phyloP scores from a whole-genome alignment of 2,113 vertebrate species.

The Zosterops pallidus region DNA sequence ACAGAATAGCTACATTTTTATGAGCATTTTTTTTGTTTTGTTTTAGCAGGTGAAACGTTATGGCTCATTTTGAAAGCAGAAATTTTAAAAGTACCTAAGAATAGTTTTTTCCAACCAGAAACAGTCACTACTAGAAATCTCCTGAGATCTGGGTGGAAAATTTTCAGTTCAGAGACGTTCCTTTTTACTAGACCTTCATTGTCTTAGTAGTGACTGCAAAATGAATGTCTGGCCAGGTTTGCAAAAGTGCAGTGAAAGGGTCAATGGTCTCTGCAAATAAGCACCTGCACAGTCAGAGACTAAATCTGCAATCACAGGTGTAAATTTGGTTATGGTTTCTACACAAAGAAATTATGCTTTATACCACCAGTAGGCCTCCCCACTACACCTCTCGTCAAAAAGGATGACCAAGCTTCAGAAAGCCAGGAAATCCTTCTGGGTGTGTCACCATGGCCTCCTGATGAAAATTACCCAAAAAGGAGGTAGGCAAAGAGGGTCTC shows the following conservation, averaged over 20 bases:
- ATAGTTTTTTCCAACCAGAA: conserved; percentile 44
- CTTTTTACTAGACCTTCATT: background rate
- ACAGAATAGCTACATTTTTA: background rate
- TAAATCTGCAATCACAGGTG: background rate
- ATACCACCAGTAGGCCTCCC: background rate
- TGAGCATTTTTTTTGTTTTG: background rate
- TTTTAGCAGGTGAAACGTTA: background rate
- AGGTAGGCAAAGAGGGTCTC: background rate
- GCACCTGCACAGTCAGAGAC: background rate
- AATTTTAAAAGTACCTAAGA: conserved; percentile 31
- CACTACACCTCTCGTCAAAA: background rate
- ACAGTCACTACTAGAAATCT: conserved; percentile 21
- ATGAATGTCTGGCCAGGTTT: background rate
- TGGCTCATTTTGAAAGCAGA: conserved; percentile 44
- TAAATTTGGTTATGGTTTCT: background rate
- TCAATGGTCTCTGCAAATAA: background rate
- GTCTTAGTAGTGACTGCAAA: background rate
- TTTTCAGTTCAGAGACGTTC: background rate
- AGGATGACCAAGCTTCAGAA: background rate
- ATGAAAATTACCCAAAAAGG: background rate
- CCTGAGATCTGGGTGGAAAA: conserved; percentile 26
- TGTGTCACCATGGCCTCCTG: background rate
- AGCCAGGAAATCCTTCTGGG: background rate
- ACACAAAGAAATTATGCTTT: background rate
- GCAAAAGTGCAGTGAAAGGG: background rate